phyloP scores from a whole-genome alignment of 37 sponge, comb jelly and placozoan species.

The Chondrosia reniformis region DNA sequence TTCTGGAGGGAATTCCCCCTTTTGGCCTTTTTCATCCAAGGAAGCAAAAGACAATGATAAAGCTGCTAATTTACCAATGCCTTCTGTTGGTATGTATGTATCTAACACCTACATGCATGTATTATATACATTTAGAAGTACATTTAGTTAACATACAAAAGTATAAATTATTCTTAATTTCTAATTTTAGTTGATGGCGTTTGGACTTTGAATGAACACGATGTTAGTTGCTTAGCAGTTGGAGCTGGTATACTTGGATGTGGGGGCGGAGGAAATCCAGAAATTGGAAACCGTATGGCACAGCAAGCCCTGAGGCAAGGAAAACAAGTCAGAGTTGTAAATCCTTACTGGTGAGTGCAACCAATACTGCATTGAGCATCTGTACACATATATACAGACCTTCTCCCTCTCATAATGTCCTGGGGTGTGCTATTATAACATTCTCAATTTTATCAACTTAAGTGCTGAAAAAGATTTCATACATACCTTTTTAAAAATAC shows the following conservation, averaged over 20 bases:
- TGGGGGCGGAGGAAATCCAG: slow-evolving; percentile 86
- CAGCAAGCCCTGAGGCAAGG: slow-evolving; percentile 36
- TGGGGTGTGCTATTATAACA: no score
- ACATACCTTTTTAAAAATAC: no score
- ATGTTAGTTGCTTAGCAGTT: slow-evolving; percentile 71
- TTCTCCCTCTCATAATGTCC: no score
- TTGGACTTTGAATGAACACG: slow-evolving; percentile 60
- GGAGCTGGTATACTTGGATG: slow-evolving; percentile 87
- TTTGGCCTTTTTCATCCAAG: slow-evolving; percentile 51
- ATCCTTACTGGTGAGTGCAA: slow-evolving; percentile 48
- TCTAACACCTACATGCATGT: not conserved
- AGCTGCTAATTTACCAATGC: slow-evolving; percentile 36
- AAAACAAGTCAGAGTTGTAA: slow-evolving; percentile 42
- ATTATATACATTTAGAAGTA: not conserved
- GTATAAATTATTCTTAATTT: not conserved
- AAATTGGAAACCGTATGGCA: slow-evolving; percentile 42
- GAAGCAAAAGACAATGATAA: slow-evolving; percentile 42
- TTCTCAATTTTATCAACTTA: no score
- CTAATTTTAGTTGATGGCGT: slow-evolving; percentile 23
- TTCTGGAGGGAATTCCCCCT: slow-evolving; percentile 7
- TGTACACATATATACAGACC: no score
- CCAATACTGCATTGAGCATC: no score
- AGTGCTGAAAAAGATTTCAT: no score
- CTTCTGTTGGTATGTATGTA: slow-evolving; percentile 21
- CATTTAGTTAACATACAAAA: not conserved